These are phyloP conservation scores for Prunella fulvescens DNA, from an alignment of 2,113 vertebrate species.

Conservation along the genomic window DNA sequence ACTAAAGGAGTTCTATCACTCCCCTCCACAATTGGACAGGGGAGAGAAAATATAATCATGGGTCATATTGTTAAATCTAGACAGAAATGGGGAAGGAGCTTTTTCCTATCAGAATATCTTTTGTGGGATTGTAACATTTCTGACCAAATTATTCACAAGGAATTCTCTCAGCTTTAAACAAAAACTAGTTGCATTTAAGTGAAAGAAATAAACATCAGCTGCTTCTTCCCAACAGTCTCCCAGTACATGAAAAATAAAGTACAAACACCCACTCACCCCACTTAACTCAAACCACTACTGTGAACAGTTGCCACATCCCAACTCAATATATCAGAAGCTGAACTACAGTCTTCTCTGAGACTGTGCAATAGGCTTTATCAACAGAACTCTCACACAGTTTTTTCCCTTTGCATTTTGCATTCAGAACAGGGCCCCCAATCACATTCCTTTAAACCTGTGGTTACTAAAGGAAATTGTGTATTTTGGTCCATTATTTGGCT, in stretches of 20 bases:
- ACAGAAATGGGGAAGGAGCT: neutral
- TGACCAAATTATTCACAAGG: neutral
- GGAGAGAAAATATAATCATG: neutral
- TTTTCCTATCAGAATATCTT: neutral
- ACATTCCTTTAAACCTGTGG: neutral
- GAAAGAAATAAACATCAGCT: neutral
- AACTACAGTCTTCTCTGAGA: neutral
- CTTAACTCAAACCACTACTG: rapidly evolving
- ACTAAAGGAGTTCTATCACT: neutral
- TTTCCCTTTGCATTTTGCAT: neutral
- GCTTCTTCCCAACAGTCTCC: neutral
- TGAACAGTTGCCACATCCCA: neutral
- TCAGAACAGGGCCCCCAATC: neutral
- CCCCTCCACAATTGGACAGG: neutral
- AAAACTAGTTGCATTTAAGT: neutral
- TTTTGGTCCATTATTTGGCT: neutral
- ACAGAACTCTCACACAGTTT: neutral
- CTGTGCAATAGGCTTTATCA: neutral
- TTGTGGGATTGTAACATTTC: neutral
- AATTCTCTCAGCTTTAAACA: neutral
- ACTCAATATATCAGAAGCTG: neutral
- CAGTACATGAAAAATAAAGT: neutral
- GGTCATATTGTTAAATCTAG: neutral
- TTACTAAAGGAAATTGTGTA: neutral
- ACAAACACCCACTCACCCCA: neutral